Conservation (phyloP, 2,797 vertebrate species). For the Diglossa cyanea region DNA sequence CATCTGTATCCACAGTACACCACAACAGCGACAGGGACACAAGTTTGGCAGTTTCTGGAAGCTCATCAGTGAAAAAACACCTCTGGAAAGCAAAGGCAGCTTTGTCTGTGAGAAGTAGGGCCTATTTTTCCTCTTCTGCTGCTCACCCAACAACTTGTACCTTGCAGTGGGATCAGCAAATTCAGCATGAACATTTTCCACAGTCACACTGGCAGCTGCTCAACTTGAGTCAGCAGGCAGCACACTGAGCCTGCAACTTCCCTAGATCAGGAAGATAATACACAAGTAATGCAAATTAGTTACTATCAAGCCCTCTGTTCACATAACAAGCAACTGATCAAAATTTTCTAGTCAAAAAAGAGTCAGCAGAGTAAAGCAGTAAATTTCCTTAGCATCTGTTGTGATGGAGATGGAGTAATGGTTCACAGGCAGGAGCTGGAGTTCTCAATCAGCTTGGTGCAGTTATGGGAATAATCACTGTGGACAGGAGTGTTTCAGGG, state of each 20-base stretch:
- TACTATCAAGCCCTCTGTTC: neutral
- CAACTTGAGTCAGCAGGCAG: neutral
- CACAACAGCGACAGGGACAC: neutral
- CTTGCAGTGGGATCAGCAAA: neutral
- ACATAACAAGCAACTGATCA: neutral
- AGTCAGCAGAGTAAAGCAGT: neutral
- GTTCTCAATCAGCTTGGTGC: neutral
- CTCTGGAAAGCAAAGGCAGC: neutral
- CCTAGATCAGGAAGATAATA: neutral
- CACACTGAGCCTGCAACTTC: neutral
- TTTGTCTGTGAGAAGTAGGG: neutral
- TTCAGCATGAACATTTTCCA: neutral
- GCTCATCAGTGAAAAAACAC: neutral
- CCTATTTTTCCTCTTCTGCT: neutral
- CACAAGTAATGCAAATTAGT: neutral
- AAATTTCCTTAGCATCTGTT: constrained; percentile 3
- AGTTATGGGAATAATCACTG: constrained; percentile 15
- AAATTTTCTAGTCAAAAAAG: neutral
- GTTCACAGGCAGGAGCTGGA: neutral
- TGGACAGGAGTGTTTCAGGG: constrained; percentile 1
- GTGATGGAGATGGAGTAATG: neutral
- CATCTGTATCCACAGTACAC: neutral
- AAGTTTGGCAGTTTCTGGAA: neutral
- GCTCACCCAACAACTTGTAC: neutral
- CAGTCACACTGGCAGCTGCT: neutral